These are phyloP conservation scores for Anableps anableps DNA, from an alignment of 2,797 vertebrate species.

Conservation along the genomic window DNA sequence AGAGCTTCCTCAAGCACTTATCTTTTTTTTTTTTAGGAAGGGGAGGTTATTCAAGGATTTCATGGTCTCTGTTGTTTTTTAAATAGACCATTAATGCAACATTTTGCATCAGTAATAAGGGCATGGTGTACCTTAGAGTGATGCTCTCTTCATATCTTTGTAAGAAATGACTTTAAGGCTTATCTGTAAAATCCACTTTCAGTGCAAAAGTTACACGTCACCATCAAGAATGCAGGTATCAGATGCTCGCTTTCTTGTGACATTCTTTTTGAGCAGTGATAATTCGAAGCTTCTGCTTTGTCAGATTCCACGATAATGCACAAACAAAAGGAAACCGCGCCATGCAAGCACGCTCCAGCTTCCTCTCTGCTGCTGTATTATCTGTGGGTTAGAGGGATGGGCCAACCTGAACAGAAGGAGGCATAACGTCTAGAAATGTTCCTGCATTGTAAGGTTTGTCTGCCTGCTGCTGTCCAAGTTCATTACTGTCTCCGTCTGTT, in stretches of 20 bases:
- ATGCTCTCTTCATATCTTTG: slow-evolving; percentile 25
- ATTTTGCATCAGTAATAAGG: slow-evolving; percentile 18
- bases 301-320: slow-evolving; percentile 32
- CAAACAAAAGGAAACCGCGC: slow-evolving; percentile 12
- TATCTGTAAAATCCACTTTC: slow-evolving; percentile 51
- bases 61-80: slow-evolving; percentile 16
- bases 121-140: slow-evolving; percentile 11
- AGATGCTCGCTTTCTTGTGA: slow-evolving; percentile 62
- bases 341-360: slow-evolving; percentile 6
- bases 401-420: slow-evolving; percentile 31
- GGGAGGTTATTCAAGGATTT: slow-evolving; percentile 1
- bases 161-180: slow-evolving; percentile 25
- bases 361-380: slow-evolving; percentile 21
- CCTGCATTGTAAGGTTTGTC: slow-evolving; percentile 17
- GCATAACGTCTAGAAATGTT: slow-evolving; percentile 25
- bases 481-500: slow-evolving; percentile 7
- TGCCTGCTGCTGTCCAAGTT: slow-evolving; percentile 35
- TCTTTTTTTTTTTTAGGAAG: neutral
- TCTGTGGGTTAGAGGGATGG: slow-evolving; percentile 23
- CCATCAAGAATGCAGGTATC: slow-evolving; percentile 49
- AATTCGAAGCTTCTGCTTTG: slow-evolving; percentile 34
- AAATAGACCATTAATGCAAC: slow-evolving; percentile 25
- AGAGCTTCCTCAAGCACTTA: slow-evolving; percentile 17
- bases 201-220: slow-evolving; percentile 32
- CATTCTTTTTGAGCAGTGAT: slow-evolving; percentile 45